phyloP scores from a whole-genome alignment of 2,113 vertebrate species.

The Eubucco bourcierii region DNA sequence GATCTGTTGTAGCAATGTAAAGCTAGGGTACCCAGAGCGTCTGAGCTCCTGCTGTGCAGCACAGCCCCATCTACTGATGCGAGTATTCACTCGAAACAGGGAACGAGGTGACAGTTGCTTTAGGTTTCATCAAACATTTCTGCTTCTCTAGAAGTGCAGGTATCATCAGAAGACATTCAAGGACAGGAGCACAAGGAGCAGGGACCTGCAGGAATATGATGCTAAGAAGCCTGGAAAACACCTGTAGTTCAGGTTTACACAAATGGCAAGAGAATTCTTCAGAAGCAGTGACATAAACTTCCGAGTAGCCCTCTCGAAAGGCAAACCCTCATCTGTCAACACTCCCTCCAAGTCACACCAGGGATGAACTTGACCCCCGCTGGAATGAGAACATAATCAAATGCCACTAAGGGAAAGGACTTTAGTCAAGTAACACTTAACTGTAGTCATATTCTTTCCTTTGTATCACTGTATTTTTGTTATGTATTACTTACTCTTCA shows the following conservation, averaged over 20 bases:
- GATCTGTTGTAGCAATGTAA: not conserved
- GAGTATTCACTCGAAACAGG: not conserved
- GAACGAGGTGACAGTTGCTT: not conserved
- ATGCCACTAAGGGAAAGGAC: not conserved
- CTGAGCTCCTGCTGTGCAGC: not conserved
- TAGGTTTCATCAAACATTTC: not conserved
- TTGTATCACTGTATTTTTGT: not conserved
- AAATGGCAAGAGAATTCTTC: not conserved
- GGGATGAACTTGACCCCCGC: not conserved
- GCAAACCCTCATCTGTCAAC: not conserved
- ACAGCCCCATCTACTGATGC: not conserved
- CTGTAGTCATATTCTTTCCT: not conserved
- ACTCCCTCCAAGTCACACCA: not conserved
- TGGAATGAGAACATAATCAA: not conserved
- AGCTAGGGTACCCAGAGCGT: accelerated
- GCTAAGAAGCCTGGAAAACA: not conserved
- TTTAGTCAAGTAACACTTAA: constrained; percentile 27
- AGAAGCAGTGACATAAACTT: not conserved
- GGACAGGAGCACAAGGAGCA: not conserved
- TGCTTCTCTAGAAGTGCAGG: not conserved
- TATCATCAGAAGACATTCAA: not conserved
- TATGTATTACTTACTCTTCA: constrained; percentile 8
- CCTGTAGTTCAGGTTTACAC: not conserved
- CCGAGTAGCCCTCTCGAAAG: not conserved
- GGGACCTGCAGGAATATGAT: not conserved